Evolutionary conservation across 2,888 invertebrate genomes (phyloP), one percentile per base, ranked within the genome.

Genomic region (Torymus auratus): DNA sequence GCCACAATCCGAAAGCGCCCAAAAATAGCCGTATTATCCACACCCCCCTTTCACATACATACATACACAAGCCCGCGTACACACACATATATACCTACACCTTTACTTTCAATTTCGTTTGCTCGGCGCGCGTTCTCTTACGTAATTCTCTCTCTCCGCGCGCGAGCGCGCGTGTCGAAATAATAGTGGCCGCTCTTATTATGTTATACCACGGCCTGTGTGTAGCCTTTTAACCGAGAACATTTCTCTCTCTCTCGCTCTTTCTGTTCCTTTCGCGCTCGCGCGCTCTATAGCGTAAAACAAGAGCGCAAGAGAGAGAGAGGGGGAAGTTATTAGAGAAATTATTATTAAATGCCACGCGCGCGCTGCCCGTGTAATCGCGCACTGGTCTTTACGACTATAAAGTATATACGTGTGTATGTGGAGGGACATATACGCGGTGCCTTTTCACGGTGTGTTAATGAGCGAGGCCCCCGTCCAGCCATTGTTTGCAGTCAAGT

Each of bases 81-180:
- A 52, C 20, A 52, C 56, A n/a, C 17, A 50, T 20, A 52, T 17
- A 52, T 20, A n/a, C 20, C 17, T 41, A 28, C 64, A 77, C 53
- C 86, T 87, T 88, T 89, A 90, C 89, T 90, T 90, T 90, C 90
- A 88, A 90, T 90, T 90, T 90, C 89, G 87, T 90, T 90, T 88
- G 84, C 88, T 87, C 88, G 87, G 84, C 86, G 84, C 85, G 85
- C 62, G 85, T 84, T 84, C 84, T 83, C 83, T 88, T 87, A 86
- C 86, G 86, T 87, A 87, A 88, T 78, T 82, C 81, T 84, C 84
- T 85, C 84, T 83, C 84, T 41, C 87, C 86, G 88, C 86, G 61
- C 60, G 70, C 62, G 64, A 67, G 64, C 55, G 17, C 71, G 76
- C 86, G 87, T 90, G 89, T 90, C 88, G 88, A 89, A 90, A 90